phyloP scores from a whole-genome alignment of 1,140 invertebrate species.

The Leguminivora glycinivorella region DNA sequence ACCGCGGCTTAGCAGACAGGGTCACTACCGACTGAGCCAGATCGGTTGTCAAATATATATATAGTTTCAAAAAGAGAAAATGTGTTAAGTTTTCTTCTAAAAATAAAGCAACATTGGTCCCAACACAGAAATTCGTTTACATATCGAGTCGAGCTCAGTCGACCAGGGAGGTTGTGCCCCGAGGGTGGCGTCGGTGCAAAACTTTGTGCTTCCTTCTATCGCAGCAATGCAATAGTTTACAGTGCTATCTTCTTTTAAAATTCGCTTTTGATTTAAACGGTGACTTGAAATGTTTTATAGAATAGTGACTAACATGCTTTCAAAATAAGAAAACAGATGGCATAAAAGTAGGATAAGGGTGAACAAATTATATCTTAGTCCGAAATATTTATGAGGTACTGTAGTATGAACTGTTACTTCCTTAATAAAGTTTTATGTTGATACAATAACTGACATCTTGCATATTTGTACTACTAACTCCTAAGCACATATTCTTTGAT shows the following conservation, averaged over 20 bases:
- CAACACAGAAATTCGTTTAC: slow-evolving; percentile 4
- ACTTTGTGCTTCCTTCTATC: slow-evolving; percentile 6
- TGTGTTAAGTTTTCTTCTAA: background rate
- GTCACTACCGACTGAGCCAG: too few species aligned
- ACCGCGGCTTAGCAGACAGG: too few species aligned
- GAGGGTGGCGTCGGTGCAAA: background rate
- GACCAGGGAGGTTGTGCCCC: background rate
- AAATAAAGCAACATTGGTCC: slow-evolving; percentile 1
- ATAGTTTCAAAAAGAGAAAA: background rate
- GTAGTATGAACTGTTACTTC: too few species aligned
- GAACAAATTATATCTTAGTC: too few species aligned
- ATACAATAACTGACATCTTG: too few species aligned
- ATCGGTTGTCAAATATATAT: too few species aligned
- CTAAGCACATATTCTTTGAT: too few species aligned
- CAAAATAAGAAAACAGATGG: background rate
- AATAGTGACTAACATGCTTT: background rate
- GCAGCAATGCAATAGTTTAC: background rate
- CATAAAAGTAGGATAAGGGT: too few species aligned
- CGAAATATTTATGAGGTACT: too few species aligned
- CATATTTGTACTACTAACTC: too few species aligned
- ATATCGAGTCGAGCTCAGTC: background rate
- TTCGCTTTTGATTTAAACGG: background rate
- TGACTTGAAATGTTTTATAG: background rate
- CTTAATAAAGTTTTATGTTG: too few species aligned
- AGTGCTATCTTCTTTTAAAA: background rate